phyloP scores from a whole-genome alignment of 2,888 invertebrate genomes.

The Lepidocyrtinus sp. region DNA sequence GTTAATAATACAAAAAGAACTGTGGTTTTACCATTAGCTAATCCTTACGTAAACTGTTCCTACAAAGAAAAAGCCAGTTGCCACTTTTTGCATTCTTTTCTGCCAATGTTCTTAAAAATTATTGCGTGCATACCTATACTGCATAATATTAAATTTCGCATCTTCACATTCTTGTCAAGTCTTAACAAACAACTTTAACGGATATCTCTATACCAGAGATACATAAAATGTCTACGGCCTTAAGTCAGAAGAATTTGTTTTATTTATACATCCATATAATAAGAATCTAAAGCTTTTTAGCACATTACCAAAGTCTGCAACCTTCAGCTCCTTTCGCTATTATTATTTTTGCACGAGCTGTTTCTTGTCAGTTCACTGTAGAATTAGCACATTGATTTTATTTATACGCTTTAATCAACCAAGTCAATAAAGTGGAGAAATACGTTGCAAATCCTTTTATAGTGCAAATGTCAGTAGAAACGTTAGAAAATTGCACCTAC shows the following conservation, averaged over 20 bases:
- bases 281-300: slow-evolving; percentile 23
- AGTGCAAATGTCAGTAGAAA: background rate
- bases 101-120: slow-evolving; percentile 6
- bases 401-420: slow-evolving; percentile 33
- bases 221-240: no score
- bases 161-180: background rate
- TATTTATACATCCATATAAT: background rate
- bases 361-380: background rate
- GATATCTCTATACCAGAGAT: no score
- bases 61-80: background rate
- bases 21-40: no score
- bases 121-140: background rate
- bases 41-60: no score
- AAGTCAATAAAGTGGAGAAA: slow-evolving; percentile 34
- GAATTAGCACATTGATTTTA: slow-evolving; percentile 6
- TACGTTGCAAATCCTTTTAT: slow-evolving; percentile 3
- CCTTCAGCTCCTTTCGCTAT: background rate
- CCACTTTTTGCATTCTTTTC: background rate
- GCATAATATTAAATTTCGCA: background rate
- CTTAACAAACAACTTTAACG: background rate
- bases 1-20: slow-evolving; percentile 37
- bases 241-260: slow-evolving; percentile 3
- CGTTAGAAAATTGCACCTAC: no score
- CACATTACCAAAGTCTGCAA: slow-evolving; percentile 23
- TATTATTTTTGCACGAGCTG: background rate